phyloP scores from a whole-genome alignment of 2,797 vertebrate species.

The Clarias platycephalus region DNA sequence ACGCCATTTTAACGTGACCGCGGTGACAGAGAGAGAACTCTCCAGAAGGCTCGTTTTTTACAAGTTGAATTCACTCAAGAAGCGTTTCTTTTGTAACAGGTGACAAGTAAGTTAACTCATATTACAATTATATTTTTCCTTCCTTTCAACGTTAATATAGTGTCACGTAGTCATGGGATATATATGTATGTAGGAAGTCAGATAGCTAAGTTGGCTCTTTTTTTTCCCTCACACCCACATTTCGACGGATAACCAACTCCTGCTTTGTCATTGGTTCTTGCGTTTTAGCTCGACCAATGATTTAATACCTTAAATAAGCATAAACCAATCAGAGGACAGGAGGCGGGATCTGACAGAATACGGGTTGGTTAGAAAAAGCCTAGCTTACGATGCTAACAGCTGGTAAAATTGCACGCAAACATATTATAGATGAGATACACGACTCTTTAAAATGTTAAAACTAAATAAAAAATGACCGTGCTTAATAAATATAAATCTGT shows the following conservation, averaged over 20 bases:
- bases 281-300: neutral
- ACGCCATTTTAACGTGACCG: conserved; percentile 83
- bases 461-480: too few relatives aligned
- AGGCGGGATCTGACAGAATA: conserved; percentile 11
- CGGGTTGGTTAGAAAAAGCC: neutral
- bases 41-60: conserved; percentile 67
- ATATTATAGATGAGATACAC: neutral
- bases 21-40: conserved; percentile 69
- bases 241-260: neutral
- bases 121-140: neutral
- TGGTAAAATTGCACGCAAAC: neutral
- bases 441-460: neutral
- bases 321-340: neutral
- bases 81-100: neutral
- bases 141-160: neutral
- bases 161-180: neutral
- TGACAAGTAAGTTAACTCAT: neutral
- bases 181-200: neutral
- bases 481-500: too few relatives aligned
- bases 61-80: conserved; percentile 65
- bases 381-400: neutral
- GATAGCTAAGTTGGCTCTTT: neutral
- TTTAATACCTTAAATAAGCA: neutral
- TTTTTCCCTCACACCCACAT: neutral
- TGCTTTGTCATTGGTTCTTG: neutral